Conservation (phyloP, 2,113 vertebrate genomes). For the Strigops habroptila region DNA sequence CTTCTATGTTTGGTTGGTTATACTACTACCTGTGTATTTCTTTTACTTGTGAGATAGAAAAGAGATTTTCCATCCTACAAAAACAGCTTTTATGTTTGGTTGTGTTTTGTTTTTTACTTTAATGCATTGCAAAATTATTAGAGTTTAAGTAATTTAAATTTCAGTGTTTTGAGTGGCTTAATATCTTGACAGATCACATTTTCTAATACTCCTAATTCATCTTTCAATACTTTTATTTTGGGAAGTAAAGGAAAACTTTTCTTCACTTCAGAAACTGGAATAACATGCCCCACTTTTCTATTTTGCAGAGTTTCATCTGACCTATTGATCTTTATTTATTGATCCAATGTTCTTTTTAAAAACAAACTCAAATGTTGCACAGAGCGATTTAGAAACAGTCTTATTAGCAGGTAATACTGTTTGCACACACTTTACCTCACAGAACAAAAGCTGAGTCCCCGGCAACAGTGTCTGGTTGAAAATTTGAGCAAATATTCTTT, state of each 20-base stretch:
- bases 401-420: not conserved
- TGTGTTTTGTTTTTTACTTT: not conserved
- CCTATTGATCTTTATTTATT: not conserved
- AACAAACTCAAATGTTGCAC: not conserved
- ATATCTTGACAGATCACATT: not conserved
- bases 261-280: not conserved
- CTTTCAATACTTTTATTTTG: not conserved
- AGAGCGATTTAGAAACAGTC: not conserved
- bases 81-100: not conserved
- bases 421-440: not conserved
- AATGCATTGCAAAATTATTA: not conserved
- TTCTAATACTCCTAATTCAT: not conserved
- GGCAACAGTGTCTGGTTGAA: not conserved
- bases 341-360: not conserved
- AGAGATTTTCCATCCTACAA: not conserved
- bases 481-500: not conserved
- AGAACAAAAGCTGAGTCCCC: not conserved
- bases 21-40: not conserved
- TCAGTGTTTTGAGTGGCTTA: not conserved
- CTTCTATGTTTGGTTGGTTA: not conserved
- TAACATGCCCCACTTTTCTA: not conserved
- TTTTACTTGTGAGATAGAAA: not conserved
- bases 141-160: not conserved
- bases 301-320: not conserved
- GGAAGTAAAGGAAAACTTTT: not conserved